Conservation (phyloP, 2,797 vertebrate genomes). For the Anableps anableps region DNA sequence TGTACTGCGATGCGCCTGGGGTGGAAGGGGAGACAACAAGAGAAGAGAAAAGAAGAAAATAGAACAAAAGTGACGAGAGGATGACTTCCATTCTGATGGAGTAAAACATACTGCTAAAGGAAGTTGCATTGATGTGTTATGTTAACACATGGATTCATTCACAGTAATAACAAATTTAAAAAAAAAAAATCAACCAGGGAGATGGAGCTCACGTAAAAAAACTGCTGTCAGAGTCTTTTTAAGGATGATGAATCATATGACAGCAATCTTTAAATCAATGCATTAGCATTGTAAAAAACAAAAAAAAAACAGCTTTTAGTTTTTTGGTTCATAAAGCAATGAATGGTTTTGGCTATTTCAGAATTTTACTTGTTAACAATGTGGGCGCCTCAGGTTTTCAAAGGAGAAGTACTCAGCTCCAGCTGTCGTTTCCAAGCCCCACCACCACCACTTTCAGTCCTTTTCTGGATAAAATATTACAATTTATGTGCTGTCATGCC, state of each 20-base stretch:
- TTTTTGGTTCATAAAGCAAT: background rate
- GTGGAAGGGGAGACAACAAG: slow-evolving; percentile 3
- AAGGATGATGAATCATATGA: background rate
- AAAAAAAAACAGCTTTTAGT: background rate
- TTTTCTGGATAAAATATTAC: too few relatives aligned
- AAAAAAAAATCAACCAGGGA: background rate
- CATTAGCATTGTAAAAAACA: background rate
- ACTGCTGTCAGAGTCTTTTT: background rate
- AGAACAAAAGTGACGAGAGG: slow-evolving; percentile 1
- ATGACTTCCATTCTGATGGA: slow-evolving; percentile 10
- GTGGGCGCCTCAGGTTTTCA: background rate
- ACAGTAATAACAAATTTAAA: too few relatives aligned
- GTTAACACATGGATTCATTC: slow-evolving; percentile 34
- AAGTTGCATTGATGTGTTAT: slow-evolving; percentile 30
- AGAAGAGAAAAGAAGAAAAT: slow-evolving; percentile 1
- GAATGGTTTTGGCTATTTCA: background rate
- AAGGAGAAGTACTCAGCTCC: background rate
- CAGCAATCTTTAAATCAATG: background rate
- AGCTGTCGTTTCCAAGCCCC: too few relatives aligned
- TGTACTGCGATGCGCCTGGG: slow-evolving; percentile 25
- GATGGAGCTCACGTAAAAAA: background rate
- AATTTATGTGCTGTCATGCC: too few relatives aligned
- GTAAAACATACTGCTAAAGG: slow-evolving; percentile 31
- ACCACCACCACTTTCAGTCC: too few relatives aligned
- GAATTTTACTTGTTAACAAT: background rate